Evolutionary conservation across 2,888 invertebrate genomes (phyloP), one percentile per base, ranked within the genome.

Genomic region (Tenthredo amoena): DNA sequence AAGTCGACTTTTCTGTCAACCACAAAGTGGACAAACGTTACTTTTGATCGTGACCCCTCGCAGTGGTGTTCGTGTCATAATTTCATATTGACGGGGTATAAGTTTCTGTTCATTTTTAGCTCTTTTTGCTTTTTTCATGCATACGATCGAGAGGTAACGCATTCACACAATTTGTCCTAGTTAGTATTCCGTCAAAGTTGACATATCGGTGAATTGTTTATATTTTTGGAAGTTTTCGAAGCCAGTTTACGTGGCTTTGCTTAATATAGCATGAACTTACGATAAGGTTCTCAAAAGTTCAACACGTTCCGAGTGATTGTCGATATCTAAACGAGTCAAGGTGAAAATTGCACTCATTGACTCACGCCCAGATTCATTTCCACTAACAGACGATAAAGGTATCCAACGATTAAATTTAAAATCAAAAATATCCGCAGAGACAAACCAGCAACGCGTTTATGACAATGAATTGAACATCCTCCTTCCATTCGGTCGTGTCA

Each of bases 251-350:
- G 74, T 21, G 21, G 43, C n/a, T 74, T 74, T 74, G 21, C 74
- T 40, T 40, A 43, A 43, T 74, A 21, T 43, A 12, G 15, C 31
- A 31, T 34, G 31, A 77, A 50, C 50, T 6, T 18, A 31, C 7
- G 77, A 77, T 55, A 55, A 77, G 6, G 55, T 50, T 34, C 9
- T 34, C 31, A 15, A 77, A 77, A 77, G 77, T 18, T 47, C 55
- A 15, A 55, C 74, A 74, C 74, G 74, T 74, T 74, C 43, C 40
- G 43, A 50, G 55, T 50, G 77, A 55, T 74, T 74, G 21, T 43
- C 43, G 31, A 77, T 31, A 77, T 74, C 43, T 10, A 21, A n/a
- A 4, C 3, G 10, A 43, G 40, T 74, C 34, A 26, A 68, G 68
- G 31, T 34, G 31, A 34, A 68, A 68, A 34, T 34, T 34, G 18